phyloP scores from a whole-genome alignment of 2,888 invertebrate genomes.

The Galerucella nymphaeae region DNA sequence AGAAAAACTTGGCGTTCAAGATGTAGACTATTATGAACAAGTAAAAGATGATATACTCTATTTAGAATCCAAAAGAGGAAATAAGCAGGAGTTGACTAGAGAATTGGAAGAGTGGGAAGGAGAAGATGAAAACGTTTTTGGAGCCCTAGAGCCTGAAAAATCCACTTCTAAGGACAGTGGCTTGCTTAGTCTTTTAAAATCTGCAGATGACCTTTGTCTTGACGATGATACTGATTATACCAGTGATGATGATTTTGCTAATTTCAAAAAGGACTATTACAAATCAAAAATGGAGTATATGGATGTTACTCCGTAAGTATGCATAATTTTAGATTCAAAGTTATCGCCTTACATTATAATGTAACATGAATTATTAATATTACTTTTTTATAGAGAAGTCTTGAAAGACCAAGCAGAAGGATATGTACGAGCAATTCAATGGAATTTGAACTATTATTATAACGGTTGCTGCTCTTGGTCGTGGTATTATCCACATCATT shows the following conservation, averaged over 20 bases:
- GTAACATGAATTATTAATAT: not conserved
- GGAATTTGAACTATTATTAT: conserved; percentile 97
- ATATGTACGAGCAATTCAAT: conserved; percentile 94
- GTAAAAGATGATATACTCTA: conserved; percentile 85
- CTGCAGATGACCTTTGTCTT: conserved; percentile 67
- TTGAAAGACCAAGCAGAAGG: conserved; percentile 85
- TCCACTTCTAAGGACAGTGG: conserved; percentile 65
- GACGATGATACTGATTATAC: conserved; percentile 50
- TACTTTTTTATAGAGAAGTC: conserved; percentile 72
- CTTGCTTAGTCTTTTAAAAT: conserved; percentile 71
- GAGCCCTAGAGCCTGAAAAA: conserved; percentile 58
- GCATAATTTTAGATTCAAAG: not conserved
- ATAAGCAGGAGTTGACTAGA: conserved; percentile 55
- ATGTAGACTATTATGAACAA: conserved; percentile 80
- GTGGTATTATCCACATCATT: conserved; percentile 98
- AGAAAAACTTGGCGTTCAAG: conserved; percentile 78
- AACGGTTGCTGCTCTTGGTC: conserved; percentile 97
- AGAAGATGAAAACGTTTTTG: conserved; percentile 64
- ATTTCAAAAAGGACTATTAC: conserved; percentile 94
- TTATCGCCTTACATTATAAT: too few relatives aligned
- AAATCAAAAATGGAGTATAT: conserved; percentile 86
- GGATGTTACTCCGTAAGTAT: conserved; percentile 79
- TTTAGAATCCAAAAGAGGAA: conserved; percentile 82
- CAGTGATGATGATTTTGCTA: conserved; percentile 70
- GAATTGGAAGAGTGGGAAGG: conserved; percentile 61